phyloP scores from a whole-genome alignment of 92 coral and sea anemone genomes.

The Montipora capitata region DNA sequence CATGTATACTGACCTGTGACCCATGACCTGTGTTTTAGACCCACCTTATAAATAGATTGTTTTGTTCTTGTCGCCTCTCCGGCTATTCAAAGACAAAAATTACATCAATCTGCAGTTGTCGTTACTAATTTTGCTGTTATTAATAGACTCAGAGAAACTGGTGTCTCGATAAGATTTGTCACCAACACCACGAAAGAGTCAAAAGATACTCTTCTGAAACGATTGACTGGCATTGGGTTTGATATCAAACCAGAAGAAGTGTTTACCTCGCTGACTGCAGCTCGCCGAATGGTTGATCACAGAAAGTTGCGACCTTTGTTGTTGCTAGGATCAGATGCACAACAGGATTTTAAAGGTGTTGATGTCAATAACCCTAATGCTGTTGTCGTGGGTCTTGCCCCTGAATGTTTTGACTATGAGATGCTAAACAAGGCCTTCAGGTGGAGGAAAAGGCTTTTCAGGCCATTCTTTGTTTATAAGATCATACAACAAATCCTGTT shows the following conservation, averaged over 20 bases:
- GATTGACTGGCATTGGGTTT: slow-evolving; percentile 84
- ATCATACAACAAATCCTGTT: too few relatives aligned
- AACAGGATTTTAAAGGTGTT: slow-evolving; percentile 86
- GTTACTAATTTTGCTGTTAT: background rate
- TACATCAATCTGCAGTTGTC: too few relatives aligned
- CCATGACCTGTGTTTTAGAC: too few relatives aligned
- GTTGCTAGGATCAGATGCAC: slow-evolving; percentile 86
- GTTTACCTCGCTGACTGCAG: slow-evolving; percentile 96
- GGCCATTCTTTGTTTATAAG: background rate
- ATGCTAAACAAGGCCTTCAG: slow-evolving; percentile 93
- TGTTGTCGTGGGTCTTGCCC: slow-evolving; percentile 96
- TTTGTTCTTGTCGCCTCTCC: too few relatives aligned
- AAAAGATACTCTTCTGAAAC: slow-evolving; percentile 79
- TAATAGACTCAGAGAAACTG: slow-evolving; percentile 86
- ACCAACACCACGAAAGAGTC: slow-evolving; percentile 99
- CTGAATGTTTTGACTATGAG: slow-evolving; percentile 89
- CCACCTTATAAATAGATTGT: too few relatives aligned
- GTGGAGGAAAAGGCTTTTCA: slow-evolving; percentile 35
- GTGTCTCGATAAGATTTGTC: slow-evolving; percentile 88
- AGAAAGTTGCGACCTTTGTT: slow-evolving; percentile 86
- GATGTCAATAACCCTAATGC: slow-evolving; percentile 80
- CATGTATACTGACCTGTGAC: too few relatives aligned
- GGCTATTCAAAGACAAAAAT: too few relatives aligned
- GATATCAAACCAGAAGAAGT: slow-evolving; percentile 89
- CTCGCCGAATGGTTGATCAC: slow-evolving; percentile 83